Evolutionary conservation across 2,888 invertebrate genomes (phyloP).

Genomic region (Archips xylosteana): DNA sequence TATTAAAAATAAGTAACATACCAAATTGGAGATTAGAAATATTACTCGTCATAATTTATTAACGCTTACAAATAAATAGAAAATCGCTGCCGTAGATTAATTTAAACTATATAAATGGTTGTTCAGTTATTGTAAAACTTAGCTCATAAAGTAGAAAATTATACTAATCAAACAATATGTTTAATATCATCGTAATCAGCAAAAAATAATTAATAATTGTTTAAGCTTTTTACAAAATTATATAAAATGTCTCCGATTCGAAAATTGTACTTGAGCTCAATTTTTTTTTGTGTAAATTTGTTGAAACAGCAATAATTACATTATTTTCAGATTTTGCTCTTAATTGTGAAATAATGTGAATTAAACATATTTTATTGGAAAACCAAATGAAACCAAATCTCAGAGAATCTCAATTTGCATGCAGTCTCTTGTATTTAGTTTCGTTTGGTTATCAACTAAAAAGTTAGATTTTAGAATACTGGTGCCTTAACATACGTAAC

Average conservation of each 20-base stretch:
- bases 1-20: slow-evolving; percentile 70
- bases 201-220: not conserved
- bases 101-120: not conserved
- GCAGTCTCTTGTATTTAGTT: no score
- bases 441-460: not conserved
- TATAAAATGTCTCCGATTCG: no score
- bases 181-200: not conserved
- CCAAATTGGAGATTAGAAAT: slow-evolving; percentile 66
- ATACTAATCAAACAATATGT: not conserved
- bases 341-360: no score
- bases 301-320: not conserved
- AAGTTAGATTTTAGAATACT: slow-evolving; percentile 50
- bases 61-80: slow-evolving; percentile 31
- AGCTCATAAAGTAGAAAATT: not conserved
- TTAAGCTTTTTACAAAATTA: not conserved
- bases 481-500: slow-evolving; percentile 79
- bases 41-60: slow-evolving; percentile 37
- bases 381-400: no score
- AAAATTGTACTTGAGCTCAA: no score
- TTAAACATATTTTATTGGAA: no score
- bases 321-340: not conserved
- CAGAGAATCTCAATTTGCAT: no score
- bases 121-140: not conserved
- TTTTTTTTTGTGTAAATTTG: no score
- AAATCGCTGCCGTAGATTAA: slow-evolving; percentile 30